Percentiles rank a stretch among this genome's conserved stretches.
phyloP scores from a whole-genome alignment of 2,888 invertebrate genomes.

The Pyralis farinalis region DNA sequence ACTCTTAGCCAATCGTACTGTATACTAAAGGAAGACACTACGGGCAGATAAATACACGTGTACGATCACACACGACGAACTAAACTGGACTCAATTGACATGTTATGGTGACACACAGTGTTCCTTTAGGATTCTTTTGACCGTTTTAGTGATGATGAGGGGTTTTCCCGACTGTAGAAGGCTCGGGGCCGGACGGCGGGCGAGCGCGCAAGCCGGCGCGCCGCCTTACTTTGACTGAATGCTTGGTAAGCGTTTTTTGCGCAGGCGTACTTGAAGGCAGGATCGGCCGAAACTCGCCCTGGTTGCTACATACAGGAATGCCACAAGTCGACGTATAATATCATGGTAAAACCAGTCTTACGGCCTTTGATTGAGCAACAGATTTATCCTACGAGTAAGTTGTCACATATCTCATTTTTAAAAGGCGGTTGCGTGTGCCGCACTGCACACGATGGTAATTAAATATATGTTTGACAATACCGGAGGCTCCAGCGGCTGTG shows the following conservation, averaged over 20 bases:
- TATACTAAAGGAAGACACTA: slow-evolving; percentile 68
- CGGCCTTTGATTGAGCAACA: not conserved
- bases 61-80: slow-evolving; percentile 34
- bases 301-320: slow-evolving; percentile 26
- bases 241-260: slow-evolving; percentile 52
- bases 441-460: slow-evolving; percentile 80
- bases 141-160: slow-evolving; percentile 64
- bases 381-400: not conserved
- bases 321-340: slow-evolving; percentile 23
- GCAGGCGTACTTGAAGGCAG: slow-evolving; percentile 66
- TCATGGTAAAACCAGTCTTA: slow-evolving; percentile 22
- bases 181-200: slow-evolving; percentile 68
- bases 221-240: slow-evolving; percentile 72
- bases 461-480: slow-evolving; percentile 79
- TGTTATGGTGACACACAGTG: slow-evolving; percentile 40
- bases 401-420: slow-evolving; percentile 18
- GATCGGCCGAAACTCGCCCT: slow-evolving; percentile 73
- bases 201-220: slow-evolving; percentile 81
- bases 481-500: slow-evolving; percentile 61
- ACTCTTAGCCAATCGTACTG: slow-evolving; percentile 36
- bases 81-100: slow-evolving; percentile 56
- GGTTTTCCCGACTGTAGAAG: slow-evolving; percentile 54
- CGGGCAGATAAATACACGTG: slow-evolving; percentile 34
- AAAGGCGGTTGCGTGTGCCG: slow-evolving; percentile 69
- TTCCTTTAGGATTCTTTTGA: slow-evolving; percentile 37